Evolutionary conservation across 2,797 vertebrate species (phyloP).

Genomic region (Carapus acus): DNA sequence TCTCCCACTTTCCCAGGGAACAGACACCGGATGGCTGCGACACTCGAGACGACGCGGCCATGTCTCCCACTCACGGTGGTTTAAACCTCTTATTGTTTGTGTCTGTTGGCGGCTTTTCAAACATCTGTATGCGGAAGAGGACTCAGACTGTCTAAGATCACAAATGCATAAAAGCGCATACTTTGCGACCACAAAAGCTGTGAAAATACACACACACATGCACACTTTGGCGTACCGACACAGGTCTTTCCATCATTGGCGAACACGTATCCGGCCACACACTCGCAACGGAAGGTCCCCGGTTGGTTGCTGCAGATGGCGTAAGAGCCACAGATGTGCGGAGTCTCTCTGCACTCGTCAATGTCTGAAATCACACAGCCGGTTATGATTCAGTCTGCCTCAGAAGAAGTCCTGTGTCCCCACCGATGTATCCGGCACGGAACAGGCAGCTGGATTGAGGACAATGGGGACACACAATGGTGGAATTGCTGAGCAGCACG

Average conservation of each 20-base stretch:
- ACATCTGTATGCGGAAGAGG: conserved; percentile 22
- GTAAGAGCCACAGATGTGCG: conserved; percentile 71
- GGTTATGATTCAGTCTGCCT: background rate
- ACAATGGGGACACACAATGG: no score
- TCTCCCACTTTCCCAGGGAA: no score
- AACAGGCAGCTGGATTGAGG: no score
- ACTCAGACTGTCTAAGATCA: conserved; percentile 3
- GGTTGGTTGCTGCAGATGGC: conserved; percentile 81
- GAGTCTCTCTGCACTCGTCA: conserved; percentile 80
- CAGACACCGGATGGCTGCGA: no score
- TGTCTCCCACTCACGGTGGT: background rate
- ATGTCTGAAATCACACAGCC: conserved; percentile 21
- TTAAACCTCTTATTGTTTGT: conserved; percentile 17
- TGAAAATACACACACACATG: conserved; percentile 2
- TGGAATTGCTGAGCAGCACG: no score
- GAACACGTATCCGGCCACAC: conserved; percentile 75
- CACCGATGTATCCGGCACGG: no score
- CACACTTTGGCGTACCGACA: conserved; percentile 27
- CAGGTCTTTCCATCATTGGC: conserved; percentile 68
- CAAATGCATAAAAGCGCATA: conserved; percentile 10
- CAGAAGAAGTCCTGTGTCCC: no score
- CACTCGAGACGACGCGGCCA: background rate
- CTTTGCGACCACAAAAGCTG: conserved; percentile 17
- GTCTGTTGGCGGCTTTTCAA: conserved; percentile 12
- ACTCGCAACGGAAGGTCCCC: conserved; percentile 85